Base-by-base conservation (phyloP, 2,113 vertebrate genomes). In the Phainopepla nitens region DNA sequence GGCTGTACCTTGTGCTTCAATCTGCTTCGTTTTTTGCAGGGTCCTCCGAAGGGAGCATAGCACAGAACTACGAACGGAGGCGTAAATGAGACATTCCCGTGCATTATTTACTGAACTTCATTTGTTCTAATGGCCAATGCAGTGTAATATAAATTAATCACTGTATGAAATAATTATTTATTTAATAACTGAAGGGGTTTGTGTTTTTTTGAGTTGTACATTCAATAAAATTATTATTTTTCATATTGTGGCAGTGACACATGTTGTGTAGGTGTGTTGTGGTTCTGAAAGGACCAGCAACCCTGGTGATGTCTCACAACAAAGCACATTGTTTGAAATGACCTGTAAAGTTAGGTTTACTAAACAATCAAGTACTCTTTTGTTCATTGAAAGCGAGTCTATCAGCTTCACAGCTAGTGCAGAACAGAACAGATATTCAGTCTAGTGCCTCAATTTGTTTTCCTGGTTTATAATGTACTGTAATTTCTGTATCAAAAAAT, bases 21-120 rank as follows among this genome's bases (percentile, higher is more conserved):
- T 69, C 79, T 81, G 27, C 20, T 71, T 96, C 49, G 6, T 87
- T 53, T 78, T 91, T 97, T 93, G 50, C 98, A 99, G 99, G 98
- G 61, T 98, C 98, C 54, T 99, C 98, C 17, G 99, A 99, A 95
- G 98, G 99, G 97, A 99, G 95, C 96, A 97, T 97, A 88, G 93
- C 98, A 98, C 98, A 98, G 96, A 98, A 94, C 84, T 99, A 99
- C 0, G 98, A 99, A 82, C 96, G 96, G 92, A 98, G 98, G 95
- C 99, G 98, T 95, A 99, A 98, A 98, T 96, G 96, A 98, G 82
- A 75, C 36, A 20, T 57, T 54, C 83, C 53, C 0, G 0, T 13
- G 60, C 11, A 20, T 95, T 97, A 97, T 96, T 95, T 96, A 97
- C 94, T 95, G 53, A 95, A 96, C 93, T 86, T 86, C 79, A 47